A percentile compares a stretch with the other conserved stretches of the same genome.
Evolutionary conservation across 2,113 vertebrate genomes (phyloP).

Genomic region (Lipotes vexillifer): DNA sequence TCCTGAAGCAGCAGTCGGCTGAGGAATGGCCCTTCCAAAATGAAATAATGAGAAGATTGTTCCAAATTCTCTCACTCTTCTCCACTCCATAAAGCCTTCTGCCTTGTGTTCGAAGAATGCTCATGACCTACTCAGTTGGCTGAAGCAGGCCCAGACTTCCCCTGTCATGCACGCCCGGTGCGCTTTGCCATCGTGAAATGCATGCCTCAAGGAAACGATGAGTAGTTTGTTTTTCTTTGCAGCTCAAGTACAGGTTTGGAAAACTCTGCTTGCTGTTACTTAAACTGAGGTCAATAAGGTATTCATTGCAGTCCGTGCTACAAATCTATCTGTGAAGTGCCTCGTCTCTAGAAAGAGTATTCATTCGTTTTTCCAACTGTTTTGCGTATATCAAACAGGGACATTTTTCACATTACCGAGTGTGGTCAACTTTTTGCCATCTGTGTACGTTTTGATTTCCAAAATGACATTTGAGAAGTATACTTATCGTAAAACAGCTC

Average conservation of each 20-base stretch:
- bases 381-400: not conserved
- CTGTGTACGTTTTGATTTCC: slow-evolving; percentile 14
- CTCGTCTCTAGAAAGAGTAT: not conserved
- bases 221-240: slow-evolving; percentile 81
- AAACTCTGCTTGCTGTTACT: slow-evolving; percentile 64
- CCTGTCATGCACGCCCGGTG: slow-evolving; percentile 80
- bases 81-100: slow-evolving; percentile 82
- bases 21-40: slow-evolving; percentile 71
- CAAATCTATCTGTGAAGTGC: not conserved
- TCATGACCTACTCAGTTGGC: slow-evolving; percentile 66
- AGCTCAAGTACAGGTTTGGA: slow-evolving; percentile 82
- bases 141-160: slow-evolving; percentile 61
- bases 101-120: slow-evolving; percentile 76
- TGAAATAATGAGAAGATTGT: slow-evolving; percentile 24
- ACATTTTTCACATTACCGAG: slow-evolving; percentile 52
- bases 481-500: not conserved
- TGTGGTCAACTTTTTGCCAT: not conserved
- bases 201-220: slow-evolving; percentile 79
- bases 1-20: slow-evolving; percentile 73
- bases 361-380: slow-evolving; percentile 41
- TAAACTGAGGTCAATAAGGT: slow-evolving; percentile 55
- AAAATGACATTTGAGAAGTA: not conserved
- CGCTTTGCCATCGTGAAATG: slow-evolving; percentile 80
- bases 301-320: not conserved
- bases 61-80: slow-evolving; percentile 53